Percentiles rank a stretch among this genome's conserved stretches.
Evolutionary conservation across 2,113 vertebrate species (phyloP).

Genomic region (Tylochromis polylepis): DNA sequence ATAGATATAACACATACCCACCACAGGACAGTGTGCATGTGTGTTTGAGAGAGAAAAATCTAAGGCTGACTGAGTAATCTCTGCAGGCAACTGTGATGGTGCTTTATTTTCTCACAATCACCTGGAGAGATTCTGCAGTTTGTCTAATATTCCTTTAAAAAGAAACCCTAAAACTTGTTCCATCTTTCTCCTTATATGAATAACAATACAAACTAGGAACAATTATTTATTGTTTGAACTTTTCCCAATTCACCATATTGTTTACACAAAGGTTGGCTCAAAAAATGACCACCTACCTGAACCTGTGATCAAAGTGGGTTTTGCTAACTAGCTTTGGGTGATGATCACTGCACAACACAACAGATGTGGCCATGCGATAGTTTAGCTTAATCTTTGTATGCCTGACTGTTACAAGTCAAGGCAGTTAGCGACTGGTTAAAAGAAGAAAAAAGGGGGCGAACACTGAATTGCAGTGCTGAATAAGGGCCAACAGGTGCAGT

Average conservation of each 20-base stretch:
- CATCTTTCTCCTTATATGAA: not conserved
- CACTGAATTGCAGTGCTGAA: constrained; percentile 25
- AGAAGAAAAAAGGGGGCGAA: not conserved
- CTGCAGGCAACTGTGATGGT: constrained; percentile 95
- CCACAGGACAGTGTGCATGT: not conserved
- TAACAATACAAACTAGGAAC: not conserved
- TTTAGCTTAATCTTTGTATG: constrained; percentile 21
- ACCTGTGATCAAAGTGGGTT: constrained; percentile 36
- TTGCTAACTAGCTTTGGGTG: constrained; percentile 2
- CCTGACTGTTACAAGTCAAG: constrained; percentile 34
- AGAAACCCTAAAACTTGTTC: not conserved
- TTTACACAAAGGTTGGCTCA: not conserved
- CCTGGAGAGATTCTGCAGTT: constrained; percentile 90
- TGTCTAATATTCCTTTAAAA: constrained; percentile 49
- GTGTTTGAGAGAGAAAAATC: constrained; percentile 4
- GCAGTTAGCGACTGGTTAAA: constrained; percentile 13
- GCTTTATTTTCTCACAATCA: constrained; percentile 86
- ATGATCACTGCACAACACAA: constrained; percentile 24
- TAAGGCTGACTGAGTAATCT: constrained; percentile 89
- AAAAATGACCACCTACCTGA: constrained; percentile 1
- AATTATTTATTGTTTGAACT: not conserved
- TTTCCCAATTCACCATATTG: not conserved
- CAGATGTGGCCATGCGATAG: not conserved
- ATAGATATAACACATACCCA: constrained; percentile 11
- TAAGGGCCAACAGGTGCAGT: constrained; percentile 57